A percentile compares a stretch with the other conserved stretches of the same genome.
phyloP scores from a whole-genome alignment of 1,140 invertebrate species.

The Hormaphis cornu region DNA sequence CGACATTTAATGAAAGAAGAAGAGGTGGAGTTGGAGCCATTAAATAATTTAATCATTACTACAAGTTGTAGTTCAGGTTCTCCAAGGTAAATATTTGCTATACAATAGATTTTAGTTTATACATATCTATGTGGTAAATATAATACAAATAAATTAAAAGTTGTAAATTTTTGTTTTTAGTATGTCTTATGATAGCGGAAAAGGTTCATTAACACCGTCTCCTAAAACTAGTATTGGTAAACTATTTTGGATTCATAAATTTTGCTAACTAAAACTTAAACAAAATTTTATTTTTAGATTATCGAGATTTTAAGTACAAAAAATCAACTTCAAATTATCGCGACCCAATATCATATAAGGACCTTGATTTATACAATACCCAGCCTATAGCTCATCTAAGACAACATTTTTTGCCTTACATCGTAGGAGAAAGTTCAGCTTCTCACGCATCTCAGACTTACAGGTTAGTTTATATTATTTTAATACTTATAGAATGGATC shows the following conservation, averaged over 20 bases:
- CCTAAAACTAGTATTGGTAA: slow-evolving; percentile 4
- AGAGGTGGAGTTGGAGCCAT: slow-evolving; percentile 13
- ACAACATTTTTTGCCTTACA: slow-evolving; percentile 30
- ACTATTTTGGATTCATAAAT: neutral
- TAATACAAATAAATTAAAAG: neutral
- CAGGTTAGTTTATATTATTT: slow-evolving; percentile 5
- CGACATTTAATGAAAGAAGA: slow-evolving; percentile 43
- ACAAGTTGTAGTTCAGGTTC: neutral
- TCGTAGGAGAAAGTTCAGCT: neutral
- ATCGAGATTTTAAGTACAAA: slow-evolving; percentile 10
- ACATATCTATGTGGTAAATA: no score
- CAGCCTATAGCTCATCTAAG: slow-evolving; percentile 34
- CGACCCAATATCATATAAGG: slow-evolving; percentile 25
- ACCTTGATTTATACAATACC: slow-evolving; percentile 35
- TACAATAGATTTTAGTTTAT: neutral
- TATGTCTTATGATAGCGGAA: slow-evolving; percentile 10
- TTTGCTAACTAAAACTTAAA: neutral
- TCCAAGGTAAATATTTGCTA: neutral
- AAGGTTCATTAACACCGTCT: slow-evolving; percentile 14
- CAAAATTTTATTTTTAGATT: neutral
- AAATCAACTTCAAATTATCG: slow-evolving; percentile 12
- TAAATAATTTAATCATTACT: neutral
- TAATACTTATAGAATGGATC: no score
- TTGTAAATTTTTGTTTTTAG: neutral
- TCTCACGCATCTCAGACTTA: slow-evolving; percentile 18